Percentiles rank a stretch among this genome's conserved stretches.
phyloP scores from a whole-genome alignment of 92 coral and sea anemone species.

The Parazoanthus swiftii region DNA sequence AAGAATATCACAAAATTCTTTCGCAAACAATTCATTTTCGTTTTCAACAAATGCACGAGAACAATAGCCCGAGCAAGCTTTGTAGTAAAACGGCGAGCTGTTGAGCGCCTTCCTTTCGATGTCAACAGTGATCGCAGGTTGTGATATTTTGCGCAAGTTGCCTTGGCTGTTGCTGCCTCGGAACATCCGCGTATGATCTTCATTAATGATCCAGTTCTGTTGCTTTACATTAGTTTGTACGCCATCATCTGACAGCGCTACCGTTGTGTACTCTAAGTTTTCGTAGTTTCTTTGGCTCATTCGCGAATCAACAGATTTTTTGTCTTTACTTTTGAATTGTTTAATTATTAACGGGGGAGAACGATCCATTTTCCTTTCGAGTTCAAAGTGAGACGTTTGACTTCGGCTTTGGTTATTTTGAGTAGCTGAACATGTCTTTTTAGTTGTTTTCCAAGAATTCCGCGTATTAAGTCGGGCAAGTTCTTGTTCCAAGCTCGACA shows the following conservation, averaged over 20 bases:
- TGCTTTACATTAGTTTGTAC: background rate
- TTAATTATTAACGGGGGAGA: background rate
- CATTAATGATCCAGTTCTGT: constrained; percentile 3
- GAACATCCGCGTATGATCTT: background rate
- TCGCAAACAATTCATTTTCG: constrained; percentile 51
- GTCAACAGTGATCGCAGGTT: constrained; percentile 12
- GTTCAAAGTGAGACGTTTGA: background rate
- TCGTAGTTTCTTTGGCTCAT: constrained; percentile 18
- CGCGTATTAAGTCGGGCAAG: background rate
- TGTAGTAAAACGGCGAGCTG: constrained; percentile 27
- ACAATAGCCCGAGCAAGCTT: constrained; percentile 48
- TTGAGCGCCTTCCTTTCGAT: constrained; percentile 2
- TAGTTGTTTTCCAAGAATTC: constrained; percentile 10
- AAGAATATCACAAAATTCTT: constrained; percentile 78
- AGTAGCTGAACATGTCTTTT: background rate
- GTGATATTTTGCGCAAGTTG: background rate
- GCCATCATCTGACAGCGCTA: background rate
- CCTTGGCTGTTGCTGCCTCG: background rate
- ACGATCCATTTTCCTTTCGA: background rate
- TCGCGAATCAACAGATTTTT: constrained; percentile 10
- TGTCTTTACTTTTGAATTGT: background rate
- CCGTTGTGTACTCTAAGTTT: constrained; percentile 5
- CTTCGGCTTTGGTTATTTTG: background rate
- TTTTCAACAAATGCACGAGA: constrained; percentile 42
- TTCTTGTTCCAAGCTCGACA: constrained; percentile 7